Percentiles rank a stretch among this genome's conserved stretches.
Evolutionary conservation across 37 sponge, comb jelly and placozoan genomes (phyloP).

Genomic region (Tethya wilhelma): DNA sequence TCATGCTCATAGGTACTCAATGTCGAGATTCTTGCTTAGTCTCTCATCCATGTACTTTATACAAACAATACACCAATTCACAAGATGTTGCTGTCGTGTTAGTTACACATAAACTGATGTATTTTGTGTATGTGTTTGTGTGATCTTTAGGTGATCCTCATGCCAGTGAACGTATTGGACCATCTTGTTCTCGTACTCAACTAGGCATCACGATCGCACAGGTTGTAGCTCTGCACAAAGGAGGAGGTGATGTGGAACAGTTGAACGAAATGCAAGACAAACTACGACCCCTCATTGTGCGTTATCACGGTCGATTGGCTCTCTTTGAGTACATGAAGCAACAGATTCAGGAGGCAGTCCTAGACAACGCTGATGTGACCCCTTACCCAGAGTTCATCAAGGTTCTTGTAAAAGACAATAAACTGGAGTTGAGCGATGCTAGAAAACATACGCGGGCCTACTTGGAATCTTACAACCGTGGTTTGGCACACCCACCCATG

Average conservation of each 20-base stretch:
- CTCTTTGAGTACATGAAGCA: constrained; percentile 84
- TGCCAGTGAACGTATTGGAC: constrained; percentile 91
- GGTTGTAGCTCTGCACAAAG: constrained; percentile 64
- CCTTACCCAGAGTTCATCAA: constrained; percentile 88
- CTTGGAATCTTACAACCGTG: constrained; percentile 60
- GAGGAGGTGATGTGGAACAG: constrained; percentile 61
- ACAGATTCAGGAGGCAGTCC: constrained; percentile 73
- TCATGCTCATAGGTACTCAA: too few species aligned
- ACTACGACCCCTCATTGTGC: constrained; percentile 26
- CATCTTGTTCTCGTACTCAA: constrained; percentile 75
- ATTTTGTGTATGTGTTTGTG: too few species aligned
- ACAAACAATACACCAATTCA: too few species aligned
- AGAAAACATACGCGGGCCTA: constrained; percentile 76
- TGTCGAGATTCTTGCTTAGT: too few species aligned
- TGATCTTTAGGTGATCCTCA: constrained; percentile 84
- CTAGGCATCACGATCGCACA: constrained; percentile 49
- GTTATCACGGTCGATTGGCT: constrained; percentile 77
- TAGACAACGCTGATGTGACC: constrained; percentile 65
- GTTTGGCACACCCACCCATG: constrained; percentile 63
- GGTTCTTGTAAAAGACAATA: constrained; percentile 8
- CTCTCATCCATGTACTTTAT: too few species aligned
- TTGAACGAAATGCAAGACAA: constrained; percentile 47
- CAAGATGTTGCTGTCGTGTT: too few species aligned
- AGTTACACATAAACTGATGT: too few species aligned
- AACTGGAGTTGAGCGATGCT: constrained; percentile 43